These are phyloP conservation scores for Crotalus viridis DNA, from an alignment of 2,113 vertebrate species.

Conservation along the genomic window DNA sequence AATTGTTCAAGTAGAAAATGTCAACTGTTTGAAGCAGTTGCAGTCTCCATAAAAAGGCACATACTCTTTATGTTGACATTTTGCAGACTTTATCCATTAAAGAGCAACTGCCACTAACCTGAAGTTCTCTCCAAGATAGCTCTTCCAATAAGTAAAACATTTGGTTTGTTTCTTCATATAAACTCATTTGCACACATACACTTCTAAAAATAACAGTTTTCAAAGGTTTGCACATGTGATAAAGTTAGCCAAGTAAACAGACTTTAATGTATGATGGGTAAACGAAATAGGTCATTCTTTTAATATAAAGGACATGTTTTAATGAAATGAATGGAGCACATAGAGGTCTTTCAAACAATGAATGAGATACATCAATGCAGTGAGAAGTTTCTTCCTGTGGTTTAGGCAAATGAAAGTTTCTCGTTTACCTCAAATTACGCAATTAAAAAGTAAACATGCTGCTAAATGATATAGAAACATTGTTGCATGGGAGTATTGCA, in stretches of 20 bases:
- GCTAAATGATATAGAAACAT: not conserved
- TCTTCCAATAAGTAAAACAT: slow-evolving; percentile 40
- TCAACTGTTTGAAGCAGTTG: slow-evolving; percentile 41
- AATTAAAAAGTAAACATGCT: not conserved
- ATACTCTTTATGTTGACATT: slow-evolving; percentile 40
- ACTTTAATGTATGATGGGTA: slow-evolving; percentile 33
- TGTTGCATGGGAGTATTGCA: not conserved
- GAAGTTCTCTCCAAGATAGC: slow-evolving; percentile 33
- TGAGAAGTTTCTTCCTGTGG: not conserved
- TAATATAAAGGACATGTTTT: not conserved
- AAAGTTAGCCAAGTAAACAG: slow-evolving; percentile 40
- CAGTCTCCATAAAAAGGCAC: slow-evolving; percentile 32
- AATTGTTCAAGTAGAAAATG: slow-evolving; percentile 39
- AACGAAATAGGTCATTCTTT: slow-evolving; percentile 7
- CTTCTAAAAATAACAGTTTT: slow-evolving; percentile 29
- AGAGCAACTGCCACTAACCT: slow-evolving; percentile 42
- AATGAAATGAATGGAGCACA: not conserved
- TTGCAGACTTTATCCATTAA: slow-evolving; percentile 54
- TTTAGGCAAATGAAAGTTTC: not conserved
- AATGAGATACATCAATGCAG: not conserved
- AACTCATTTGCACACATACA: slow-evolving; percentile 15
- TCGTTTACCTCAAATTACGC: not conserved
- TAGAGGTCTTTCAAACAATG: not conserved
- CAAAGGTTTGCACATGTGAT: slow-evolving; percentile 32
- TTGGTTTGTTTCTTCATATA: slow-evolving; percentile 48